phyloP scores from a whole-genome alignment of 2,113 vertebrate species.

The Corythoichthys intestinalis region DNA sequence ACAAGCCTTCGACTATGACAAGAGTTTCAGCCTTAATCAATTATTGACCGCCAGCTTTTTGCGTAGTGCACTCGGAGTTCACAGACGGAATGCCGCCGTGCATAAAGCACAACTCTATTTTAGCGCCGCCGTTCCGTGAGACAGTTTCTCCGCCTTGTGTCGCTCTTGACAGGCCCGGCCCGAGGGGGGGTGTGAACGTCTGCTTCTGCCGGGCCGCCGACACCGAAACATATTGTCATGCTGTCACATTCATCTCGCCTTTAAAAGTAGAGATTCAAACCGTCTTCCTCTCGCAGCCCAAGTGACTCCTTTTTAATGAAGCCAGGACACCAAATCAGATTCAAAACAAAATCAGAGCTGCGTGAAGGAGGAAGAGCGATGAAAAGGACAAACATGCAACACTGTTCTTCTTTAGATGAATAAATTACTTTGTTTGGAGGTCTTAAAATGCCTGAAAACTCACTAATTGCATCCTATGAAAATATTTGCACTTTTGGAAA shows the following conservation, averaged over 20 bases:
- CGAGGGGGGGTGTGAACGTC: conserved; percentile 9
- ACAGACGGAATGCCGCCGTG: conserved; percentile 26
- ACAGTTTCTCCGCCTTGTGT: conserved; percentile 12
- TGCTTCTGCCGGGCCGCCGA: conserved; percentile 25
- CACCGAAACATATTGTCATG: conserved; percentile 30
- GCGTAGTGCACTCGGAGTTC: conserved; percentile 43
- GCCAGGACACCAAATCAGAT: neutral
- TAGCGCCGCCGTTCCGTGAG: conserved; percentile 10
- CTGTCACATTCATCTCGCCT: conserved; percentile 32
- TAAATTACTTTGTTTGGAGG: neutral
- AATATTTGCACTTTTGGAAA: neutral
- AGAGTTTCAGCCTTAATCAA: conserved; percentile 43
- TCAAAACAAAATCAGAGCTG: neutral
- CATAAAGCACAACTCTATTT: conserved; percentile 35
- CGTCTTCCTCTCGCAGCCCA: conserved; percentile 1
- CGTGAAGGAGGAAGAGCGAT: neutral
- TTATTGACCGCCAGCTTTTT: conserved; percentile 49
- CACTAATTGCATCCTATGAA: neutral
- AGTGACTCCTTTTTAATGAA: neutral
- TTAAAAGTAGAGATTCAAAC: conserved; percentile 29
- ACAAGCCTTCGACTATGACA: conserved; percentile 7
- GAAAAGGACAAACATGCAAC: neutral
- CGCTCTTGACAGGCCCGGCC: conserved; percentile 29
- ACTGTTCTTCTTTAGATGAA: neutral
- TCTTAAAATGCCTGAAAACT: neutral